phyloP scores from a whole-genome alignment of 2,113 vertebrate genomes.

The Synodontis membranacea region DNA sequence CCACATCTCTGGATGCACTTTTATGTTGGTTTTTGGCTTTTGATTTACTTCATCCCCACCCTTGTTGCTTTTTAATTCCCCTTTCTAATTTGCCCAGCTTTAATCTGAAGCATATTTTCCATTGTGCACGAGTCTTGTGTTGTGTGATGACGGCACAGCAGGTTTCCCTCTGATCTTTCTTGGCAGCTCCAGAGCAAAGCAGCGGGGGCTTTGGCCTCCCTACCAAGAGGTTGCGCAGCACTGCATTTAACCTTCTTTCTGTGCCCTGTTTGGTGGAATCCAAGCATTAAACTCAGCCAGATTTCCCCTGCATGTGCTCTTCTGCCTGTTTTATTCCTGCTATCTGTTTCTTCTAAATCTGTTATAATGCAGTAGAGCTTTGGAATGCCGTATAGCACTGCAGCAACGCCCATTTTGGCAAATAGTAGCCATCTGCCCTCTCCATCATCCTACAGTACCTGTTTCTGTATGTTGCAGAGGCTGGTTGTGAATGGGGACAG shows the following conservation, averaged over 20 bases:
- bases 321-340: not conserved
- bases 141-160: constrained; percentile 47
- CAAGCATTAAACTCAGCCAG: not conserved
- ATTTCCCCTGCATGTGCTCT: not conserved
- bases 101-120: constrained; percentile 52
- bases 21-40: constrained; percentile 29
- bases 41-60: constrained; percentile 21
- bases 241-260: constrained; percentile 14
- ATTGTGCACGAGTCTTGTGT: constrained; percentile 31
- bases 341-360: constrained; percentile 4
- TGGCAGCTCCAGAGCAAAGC: constrained; percentile 33
- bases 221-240: constrained; percentile 15
- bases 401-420: not conserved
- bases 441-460: not conserved
- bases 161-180: constrained; percentile 47
- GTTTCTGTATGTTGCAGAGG: constrained; percentile 34
- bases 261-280: constrained; percentile 21
- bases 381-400: not conserved
- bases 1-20: constrained; percentile 15
- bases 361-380: not conserved
- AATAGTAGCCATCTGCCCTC: not conserved
- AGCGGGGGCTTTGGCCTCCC: constrained; percentile 35
- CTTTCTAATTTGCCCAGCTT: constrained; percentile 45
- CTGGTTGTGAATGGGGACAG: constrained; percentile 39
- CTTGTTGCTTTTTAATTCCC: constrained; percentile 23